A percentile compares a stretch with the other conserved stretches of the same genome.
phyloP scores from a whole-genome alignment of 2,113 vertebrate species.

The Pithys albifrons region DNA sequence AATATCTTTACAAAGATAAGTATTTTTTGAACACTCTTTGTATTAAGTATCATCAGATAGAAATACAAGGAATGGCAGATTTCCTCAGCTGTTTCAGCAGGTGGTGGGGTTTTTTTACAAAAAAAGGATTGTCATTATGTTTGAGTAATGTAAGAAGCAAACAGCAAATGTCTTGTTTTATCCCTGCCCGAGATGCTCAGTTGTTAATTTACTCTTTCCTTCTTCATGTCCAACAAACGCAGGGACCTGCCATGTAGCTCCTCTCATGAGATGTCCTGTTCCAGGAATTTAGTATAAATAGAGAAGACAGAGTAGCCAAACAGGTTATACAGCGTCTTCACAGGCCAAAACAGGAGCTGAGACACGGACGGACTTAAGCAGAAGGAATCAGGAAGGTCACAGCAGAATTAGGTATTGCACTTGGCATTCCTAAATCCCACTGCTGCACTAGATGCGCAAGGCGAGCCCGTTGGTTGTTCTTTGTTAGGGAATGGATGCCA shows the following conservation, averaged over 20 bases:
- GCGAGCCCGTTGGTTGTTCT: fast-evolving
- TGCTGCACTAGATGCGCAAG: fast-evolving
- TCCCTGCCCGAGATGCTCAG: background rate
- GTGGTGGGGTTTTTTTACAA: background rate
- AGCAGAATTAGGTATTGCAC: fast-evolving
- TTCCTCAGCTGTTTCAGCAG: background rate
- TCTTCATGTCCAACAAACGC: background rate
- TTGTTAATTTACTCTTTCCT: background rate
- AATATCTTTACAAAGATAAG: background rate
- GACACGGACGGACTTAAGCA: fast-evolving
- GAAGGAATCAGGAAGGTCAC: fast-evolving
- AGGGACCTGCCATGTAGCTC: background rate
- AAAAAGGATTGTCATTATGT: background rate
- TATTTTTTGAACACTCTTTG: background rate
- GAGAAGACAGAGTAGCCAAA: background rate
- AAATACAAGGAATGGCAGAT: background rate
- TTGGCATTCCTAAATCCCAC: background rate
- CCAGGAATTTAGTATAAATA: background rate
- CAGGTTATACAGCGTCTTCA: background rate
- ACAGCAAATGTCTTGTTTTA: background rate
- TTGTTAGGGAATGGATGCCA: background rate
- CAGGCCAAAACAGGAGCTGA: background rate
- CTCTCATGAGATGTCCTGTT: background rate
- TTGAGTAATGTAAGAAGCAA: background rate
- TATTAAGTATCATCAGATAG: background rate